These are phyloP conservation scores for Pheucticus melanocephalus DNA, from an alignment of 2,113 vertebrate species.

Conservation along the genomic window DNA sequence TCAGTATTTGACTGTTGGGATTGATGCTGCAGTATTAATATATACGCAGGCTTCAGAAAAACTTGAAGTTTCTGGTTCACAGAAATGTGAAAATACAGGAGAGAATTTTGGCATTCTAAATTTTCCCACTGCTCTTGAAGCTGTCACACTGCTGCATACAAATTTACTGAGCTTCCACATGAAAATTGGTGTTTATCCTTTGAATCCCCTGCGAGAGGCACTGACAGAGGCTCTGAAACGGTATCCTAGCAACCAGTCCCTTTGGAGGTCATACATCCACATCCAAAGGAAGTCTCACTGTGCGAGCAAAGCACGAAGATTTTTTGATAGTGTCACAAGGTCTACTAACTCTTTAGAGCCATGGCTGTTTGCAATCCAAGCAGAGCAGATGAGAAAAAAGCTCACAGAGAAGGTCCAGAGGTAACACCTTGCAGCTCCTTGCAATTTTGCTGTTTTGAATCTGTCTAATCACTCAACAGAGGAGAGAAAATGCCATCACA, in stretches of 20 bases:
- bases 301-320: constrained; percentile 84
- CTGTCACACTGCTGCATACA: constrained; percentile 78
- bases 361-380: constrained; percentile 86
- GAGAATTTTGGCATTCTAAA: neutral
- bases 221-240: constrained; percentile 77
- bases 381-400: constrained; percentile 87
- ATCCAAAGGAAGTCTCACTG: constrained; percentile 84
- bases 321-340: constrained; percentile 82
- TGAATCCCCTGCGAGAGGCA: constrained; percentile 78
- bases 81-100: neutral
- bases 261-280: constrained; percentile 87
- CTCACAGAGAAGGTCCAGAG: constrained; percentile 84
- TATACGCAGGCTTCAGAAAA: constrained; percentile 73
- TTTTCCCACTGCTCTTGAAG: constrained; percentile 70
- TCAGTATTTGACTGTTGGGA: constrained; percentile 89
- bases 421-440: constrained; percentile 59
- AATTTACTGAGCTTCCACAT: constrained; percentile 82
- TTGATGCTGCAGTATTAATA: constrained; percentile 79
- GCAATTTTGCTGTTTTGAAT: neutral
- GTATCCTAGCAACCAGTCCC: constrained; percentile 77
- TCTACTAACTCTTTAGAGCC: constrained; percentile 77
- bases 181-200: constrained; percentile 77
- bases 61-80: constrained; percentile 43
- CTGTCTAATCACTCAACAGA: neutral
- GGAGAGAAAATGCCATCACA: neutral